Conservation (phyloP, 2,888 invertebrate genomes). For the Lordiphosa andalusiaca region DNA sequence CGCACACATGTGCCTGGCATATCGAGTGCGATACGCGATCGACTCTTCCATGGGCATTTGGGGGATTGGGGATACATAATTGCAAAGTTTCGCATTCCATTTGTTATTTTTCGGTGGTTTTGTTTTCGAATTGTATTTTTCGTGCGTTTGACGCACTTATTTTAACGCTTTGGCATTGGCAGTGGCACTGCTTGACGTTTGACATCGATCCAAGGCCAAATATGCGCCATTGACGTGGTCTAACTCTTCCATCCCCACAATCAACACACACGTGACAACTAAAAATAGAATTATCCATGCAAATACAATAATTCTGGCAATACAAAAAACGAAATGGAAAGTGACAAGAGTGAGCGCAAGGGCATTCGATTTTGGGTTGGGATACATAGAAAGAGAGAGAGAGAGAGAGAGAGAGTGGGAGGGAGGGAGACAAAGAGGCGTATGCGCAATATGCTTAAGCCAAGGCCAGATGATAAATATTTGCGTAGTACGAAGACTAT, state of each 20-base stretch:
- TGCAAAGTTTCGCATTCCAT: conserved; percentile 29
- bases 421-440: conserved; percentile 39
- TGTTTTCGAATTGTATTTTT: background rate
- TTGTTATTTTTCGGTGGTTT: conserved; percentile 28
- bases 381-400: background rate
- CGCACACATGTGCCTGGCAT: conserved; percentile 27
- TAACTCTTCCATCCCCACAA: conserved; percentile 22
- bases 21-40: conserved; percentile 6
- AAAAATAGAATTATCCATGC: conserved; percentile 47
- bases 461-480: conserved; percentile 41
- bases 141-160: conserved; percentile 52
- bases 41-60: conserved; percentile 3
- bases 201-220: conserved; percentile 45
- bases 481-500: conserved; percentile 19
- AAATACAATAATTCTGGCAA: conserved; percentile 12
- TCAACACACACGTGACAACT: conserved; percentile 56
- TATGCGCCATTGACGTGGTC: conserved; percentile 17
- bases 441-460: conserved; percentile 49
- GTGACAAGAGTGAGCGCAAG: conserved; percentile 13
- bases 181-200: conserved; percentile 50
- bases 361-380: background rate
- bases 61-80: conserved; percentile 33
- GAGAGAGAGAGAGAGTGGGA: background rate
- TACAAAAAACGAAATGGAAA: conserved; percentile 37
- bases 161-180: conserved; percentile 45